Evolutionary conservation across 1,140 invertebrate genomes (phyloP).

Genomic region (Drosophila lowei): DNA sequence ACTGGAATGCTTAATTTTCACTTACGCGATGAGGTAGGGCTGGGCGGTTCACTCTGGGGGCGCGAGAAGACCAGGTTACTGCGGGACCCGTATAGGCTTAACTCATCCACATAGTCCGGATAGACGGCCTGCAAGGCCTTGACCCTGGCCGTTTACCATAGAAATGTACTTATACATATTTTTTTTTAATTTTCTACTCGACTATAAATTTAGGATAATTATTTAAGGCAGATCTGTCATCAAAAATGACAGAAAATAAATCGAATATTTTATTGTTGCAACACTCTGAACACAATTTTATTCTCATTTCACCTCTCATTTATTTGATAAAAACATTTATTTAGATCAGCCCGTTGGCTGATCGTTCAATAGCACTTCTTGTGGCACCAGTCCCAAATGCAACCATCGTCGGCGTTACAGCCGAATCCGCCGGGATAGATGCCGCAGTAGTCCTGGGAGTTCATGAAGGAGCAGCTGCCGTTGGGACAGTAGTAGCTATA

Average conservation of each 20-base stretch:
- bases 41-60: slow-evolving; percentile 96
- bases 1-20: background rate
- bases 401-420: slow-evolving; percentile 55
- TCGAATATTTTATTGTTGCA: too few species aligned
- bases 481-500: slow-evolving; percentile 64
- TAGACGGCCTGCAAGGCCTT: slow-evolving; percentile 93
- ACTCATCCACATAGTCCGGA: slow-evolving; percentile 92
- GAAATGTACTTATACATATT: too few species aligned
- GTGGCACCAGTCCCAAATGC: slow-evolving; percentile 69
- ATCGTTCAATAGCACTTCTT: slow-evolving; percentile 30
- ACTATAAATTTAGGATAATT: too few species aligned
- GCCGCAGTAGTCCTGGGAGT: slow-evolving; percentile 54
- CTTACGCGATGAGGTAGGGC: slow-evolving; percentile 87
- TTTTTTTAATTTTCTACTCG: too few species aligned
- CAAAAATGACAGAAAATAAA: too few species aligned
- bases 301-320: too few species aligned
- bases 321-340: too few species aligned
- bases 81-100: slow-evolving; percentile 83
- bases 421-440: slow-evolving; percentile 62
- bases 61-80: slow-evolving; percentile 91
- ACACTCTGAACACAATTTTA: too few species aligned
- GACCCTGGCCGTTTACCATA: slow-evolving; percentile 93
- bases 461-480: slow-evolving; percentile 45
- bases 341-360: too few species aligned
- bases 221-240: too few species aligned